phyloP scores from a whole-genome alignment of 2,888 invertebrate genomes.

The Hyalella azteca region DNA sequence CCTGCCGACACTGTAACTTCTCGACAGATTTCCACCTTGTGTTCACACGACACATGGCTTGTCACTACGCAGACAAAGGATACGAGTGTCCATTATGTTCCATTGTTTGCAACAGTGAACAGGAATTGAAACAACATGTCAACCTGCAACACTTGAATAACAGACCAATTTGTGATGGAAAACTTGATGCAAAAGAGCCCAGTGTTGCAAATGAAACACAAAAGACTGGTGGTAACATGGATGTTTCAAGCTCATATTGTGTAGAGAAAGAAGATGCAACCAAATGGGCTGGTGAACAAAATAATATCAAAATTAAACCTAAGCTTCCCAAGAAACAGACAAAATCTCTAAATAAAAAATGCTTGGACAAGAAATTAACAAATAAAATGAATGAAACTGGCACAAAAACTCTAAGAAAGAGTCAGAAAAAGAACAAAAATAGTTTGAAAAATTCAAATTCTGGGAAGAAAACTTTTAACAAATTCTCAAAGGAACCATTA shows the following conservation, averaged over 20 bases:
- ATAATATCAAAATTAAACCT: too few species aligned
- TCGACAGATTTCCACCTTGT: constrained; percentile 12
- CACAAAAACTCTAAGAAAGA: background rate
- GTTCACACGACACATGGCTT: constrained; percentile 25
- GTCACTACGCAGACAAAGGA: constrained; percentile 17
- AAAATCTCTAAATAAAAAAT: too few species aligned
- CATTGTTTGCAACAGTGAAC: background rate
- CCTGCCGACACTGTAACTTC: constrained; percentile 30
- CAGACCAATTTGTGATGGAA: background rate
- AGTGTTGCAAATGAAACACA: background rate
- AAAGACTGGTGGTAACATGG: background rate
- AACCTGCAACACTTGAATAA: background rate
- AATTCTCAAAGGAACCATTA: background rate
- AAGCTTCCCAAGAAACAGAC: too few species aligned
- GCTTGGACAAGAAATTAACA: too few species aligned
- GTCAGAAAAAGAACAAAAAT: background rate
- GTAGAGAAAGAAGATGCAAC: too few species aligned
- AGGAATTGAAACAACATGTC: constrained; percentile 12
- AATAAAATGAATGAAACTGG: too few species aligned
- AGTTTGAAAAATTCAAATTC: background rate
- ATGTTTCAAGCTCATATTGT: background rate
- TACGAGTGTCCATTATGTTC: constrained; percentile 26
- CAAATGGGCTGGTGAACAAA: too few species aligned
- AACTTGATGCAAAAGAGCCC: background rate
- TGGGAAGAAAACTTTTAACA: background rate